Base-by-base conservation (phyloP, 2,113 vertebrate genomes). In the Nothobranchius furzeri region DNA sequence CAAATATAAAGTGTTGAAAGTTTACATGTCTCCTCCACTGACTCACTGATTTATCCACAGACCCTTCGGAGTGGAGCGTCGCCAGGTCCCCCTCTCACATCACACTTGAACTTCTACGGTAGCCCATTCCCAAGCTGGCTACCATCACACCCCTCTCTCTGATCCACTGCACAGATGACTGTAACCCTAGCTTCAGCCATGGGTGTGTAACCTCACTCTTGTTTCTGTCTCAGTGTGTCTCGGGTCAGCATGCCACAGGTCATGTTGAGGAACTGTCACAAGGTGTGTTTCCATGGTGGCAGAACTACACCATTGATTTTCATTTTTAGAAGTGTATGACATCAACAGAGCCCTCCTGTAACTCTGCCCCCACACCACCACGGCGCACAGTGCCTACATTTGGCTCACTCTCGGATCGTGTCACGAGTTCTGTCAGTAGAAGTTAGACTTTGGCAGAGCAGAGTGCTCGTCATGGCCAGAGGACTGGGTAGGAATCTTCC, bases 241-340 rank as follows among this genome's bases (percentile, higher is more conserved):
- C 62, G 40, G 69, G 78, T 73, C 51, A 75, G 81, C 83, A 89
- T 76, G 86, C 76, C 13, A 52, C 37, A 64, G 76, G 88, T 89
- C 88, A 86, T 3, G 55, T 78, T 74, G 56, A 76, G 77, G 75
- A 72, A 43, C 70, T 68, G 79, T 89, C 86, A 87, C 75, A 43
- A 77, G 88, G 82, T 84, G 59, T 12, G 79, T 89, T 90, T 83
- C 89, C 86, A 89, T 86, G 79, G 77, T 8, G 74, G 81, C 83
- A 55, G 61, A 77, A 80, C 78, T 78, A 82, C 50, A 56, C 73
- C 76, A 65, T 49, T 45, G 35, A 52, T 60, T 74, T 84, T 67
- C 67, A 54, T 74, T 73, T 78, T 70, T 79, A 64, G 74, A 64
- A 56, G 60, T 50, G 58, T 65, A 76, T 71, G 69, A 60, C 59